Conservation (phyloP, 1,140 invertebrate genomes). For the Diachasmimorpha longicaudata region DNA sequence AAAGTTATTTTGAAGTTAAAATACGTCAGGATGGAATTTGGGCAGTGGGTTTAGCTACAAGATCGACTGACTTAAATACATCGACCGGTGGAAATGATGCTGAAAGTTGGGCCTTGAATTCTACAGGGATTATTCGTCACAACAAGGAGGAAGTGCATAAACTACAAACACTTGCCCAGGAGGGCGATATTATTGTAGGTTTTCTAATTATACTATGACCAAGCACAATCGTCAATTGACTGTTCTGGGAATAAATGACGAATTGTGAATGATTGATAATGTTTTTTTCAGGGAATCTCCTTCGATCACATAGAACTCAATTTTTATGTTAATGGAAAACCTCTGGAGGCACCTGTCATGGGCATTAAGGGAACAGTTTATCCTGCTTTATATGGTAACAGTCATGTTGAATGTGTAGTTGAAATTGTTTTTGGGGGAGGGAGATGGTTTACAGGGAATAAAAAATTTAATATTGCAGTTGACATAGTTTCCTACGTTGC, state of each 20-base stretch:
- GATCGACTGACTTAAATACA: constrained; percentile 84
- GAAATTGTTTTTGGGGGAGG: no score
- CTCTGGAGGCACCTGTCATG: constrained; percentile 82
- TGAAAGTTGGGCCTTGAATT: constrained; percentile 93
- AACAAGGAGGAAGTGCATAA: constrained; percentile 82
- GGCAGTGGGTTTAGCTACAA: constrained; percentile 92
- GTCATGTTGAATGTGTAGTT: neutral
- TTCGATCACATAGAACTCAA: constrained; percentile 98
- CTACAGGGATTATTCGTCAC: constrained; percentile 86
- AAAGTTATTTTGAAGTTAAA: constrained; percentile 99
- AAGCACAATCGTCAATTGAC: no score
- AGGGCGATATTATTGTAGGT: constrained; percentile 91
- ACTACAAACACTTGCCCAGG: constrained; percentile 75
- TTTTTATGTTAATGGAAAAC: constrained; percentile 93
- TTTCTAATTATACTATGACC: constrained; percentile 4
- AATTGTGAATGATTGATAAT: constrained; percentile 14
- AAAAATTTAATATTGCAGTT: no score
- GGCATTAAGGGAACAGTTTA: constrained; percentile 91
- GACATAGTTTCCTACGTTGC: no score
- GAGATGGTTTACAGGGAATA: no score
- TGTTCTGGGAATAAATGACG: neutral
- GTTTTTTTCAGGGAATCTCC: constrained; percentile 76
- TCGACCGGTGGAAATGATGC: constrained; percentile 81
- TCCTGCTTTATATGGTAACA: constrained; percentile 90
- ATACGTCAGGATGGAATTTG: constrained; percentile 94